These are phyloP conservation scores for Euplexia lucipara DNA, from an alignment of 2,888 invertebrate genomes.

Conservation along the genomic window DNA sequence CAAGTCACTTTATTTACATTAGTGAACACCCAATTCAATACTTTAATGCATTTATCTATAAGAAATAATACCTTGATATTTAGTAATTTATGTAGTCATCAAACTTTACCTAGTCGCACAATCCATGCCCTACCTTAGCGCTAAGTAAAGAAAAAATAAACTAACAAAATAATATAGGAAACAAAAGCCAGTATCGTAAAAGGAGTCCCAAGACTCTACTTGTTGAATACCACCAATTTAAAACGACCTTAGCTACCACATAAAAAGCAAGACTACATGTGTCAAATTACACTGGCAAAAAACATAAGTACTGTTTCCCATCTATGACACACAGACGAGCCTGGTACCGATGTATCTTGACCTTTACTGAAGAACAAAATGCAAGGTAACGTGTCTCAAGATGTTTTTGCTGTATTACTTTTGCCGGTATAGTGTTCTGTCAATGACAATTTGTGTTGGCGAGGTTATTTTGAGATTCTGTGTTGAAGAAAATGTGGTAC, in stretches of 20 bases:
- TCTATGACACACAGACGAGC: conserved; percentile 58
- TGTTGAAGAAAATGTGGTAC: conserved; percentile 21
- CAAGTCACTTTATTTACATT: too few species aligned
- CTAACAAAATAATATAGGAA: conserved; percentile 68
- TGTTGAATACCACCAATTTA: conserved; percentile 59
- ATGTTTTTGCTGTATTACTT: conserved; percentile 41
- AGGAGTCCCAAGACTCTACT: conserved; percentile 50
- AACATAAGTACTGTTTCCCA: conserved; percentile 58
- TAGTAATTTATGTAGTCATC: too few species aligned
- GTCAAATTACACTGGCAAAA: conserved; percentile 52
- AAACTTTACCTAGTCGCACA: background rate
- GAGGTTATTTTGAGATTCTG: conserved; percentile 56
- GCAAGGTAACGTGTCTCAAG: conserved; percentile 45
- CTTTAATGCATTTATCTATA: background rate
- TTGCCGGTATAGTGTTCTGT: conserved; percentile 25
- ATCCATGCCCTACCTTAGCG: conserved; percentile 16
- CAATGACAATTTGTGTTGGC: conserved; percentile 27
- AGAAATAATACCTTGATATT: too few species aligned
- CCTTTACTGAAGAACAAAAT: conserved; percentile 40
- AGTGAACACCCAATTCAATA: too few species aligned
- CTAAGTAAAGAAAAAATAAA: conserved; percentile 55
- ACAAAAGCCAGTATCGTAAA: conserved; percentile 65
- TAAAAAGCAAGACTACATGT: conserved; percentile 36
- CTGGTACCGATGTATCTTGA: conserved; percentile 31
- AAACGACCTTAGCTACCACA: conserved; percentile 45